Conservation (phyloP, 2,797 vertebrate genomes). For the Champsocephalus esox region DNA sequence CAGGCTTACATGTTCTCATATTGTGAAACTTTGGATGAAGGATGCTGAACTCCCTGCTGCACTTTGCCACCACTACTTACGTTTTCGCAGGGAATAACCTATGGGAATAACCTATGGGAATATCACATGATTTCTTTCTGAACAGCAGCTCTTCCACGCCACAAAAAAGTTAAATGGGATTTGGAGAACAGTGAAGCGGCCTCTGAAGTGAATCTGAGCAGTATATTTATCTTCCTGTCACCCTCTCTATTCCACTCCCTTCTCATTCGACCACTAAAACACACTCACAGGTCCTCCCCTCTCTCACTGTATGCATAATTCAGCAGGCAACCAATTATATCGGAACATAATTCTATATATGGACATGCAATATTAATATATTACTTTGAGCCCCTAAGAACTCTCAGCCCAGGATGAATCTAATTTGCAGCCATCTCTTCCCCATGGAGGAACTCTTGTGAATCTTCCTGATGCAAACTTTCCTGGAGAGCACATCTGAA, state of each 20-base stretch:
- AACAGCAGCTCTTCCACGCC: conserved; percentile 19
- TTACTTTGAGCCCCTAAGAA: conserved; percentile 58
- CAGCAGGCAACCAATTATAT: conserved; percentile 76
- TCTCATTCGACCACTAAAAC: conserved; percentile 51
- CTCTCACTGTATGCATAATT: conserved; percentile 72
- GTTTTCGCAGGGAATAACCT: conserved; percentile 1
- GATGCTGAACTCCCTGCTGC: conserved; percentile 18
- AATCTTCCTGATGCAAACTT: conserved; percentile 42
- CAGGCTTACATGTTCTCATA: conserved; percentile 1
- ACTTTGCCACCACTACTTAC: not conserved
- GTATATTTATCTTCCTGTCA: not conserved
- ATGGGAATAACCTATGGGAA: conserved; percentile 14
- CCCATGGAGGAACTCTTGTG: conserved; percentile 23
- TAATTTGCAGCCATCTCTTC: conserved; percentile 63
- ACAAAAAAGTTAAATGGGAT: conserved; percentile 30
- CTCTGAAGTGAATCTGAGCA: conserved; percentile 33
- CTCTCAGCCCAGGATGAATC: conserved; percentile 47
- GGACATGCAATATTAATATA: conserved; percentile 78
- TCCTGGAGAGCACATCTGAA: conserved; percentile 55
- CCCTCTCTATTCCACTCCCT: conserved; percentile 21
- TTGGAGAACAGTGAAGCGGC: conserved; percentile 32
- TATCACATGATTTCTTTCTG: conserved; percentile 2
- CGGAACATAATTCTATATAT: conserved; percentile 75
- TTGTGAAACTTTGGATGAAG: conserved; percentile 7
- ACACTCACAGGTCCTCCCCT: conserved; percentile 17